A percentile compares a stretch with the other conserved stretches of the same genome.
Conservation (phyloP, 2,113 vertebrate species). For the Hiodon tergisus region DNA sequence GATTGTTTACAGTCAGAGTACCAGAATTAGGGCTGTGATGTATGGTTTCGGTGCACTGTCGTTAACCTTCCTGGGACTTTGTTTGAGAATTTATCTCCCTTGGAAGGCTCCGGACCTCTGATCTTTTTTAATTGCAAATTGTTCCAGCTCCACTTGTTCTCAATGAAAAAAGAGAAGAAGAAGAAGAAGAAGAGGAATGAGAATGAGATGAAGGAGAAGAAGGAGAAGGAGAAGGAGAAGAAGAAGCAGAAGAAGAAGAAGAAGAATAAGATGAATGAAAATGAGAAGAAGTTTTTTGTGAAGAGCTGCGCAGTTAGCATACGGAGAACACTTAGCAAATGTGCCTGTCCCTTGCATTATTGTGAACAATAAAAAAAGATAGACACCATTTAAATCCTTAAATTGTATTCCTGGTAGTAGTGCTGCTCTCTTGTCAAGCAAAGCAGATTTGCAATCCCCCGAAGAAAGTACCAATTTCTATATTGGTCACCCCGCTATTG, state of each 20-base stretch:
- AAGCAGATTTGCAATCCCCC: conserved; percentile 24
- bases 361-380: conserved; percentile 38
- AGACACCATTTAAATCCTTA: conserved; percentile 25
- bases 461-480: conserved; percentile 18
- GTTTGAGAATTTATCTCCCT: conserved; percentile 55
- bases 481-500: conserved; percentile 29
- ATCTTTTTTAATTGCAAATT: conserved; percentile 59
- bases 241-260: no score
- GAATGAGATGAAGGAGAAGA: no score
- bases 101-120: conserved; percentile 45
- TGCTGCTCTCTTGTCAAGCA: conserved; percentile 42
- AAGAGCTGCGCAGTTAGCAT: conserved; percentile 44
- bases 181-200: background rate
- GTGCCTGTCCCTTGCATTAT: conserved; percentile 4
- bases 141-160: conserved; percentile 40
- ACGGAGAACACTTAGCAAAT: conserved; percentile 18
- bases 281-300: conserved; percentile 38
- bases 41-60: conserved; percentile 30
- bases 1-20: background rate
- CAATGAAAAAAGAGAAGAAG: conserved; percentile 25
- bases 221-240: no score
- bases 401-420: conserved; percentile 24
- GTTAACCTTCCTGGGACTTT: conserved; percentile 65
- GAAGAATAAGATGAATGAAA: background rate
- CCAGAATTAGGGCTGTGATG: conserved; percentile 34